Evolutionary conservation across 2,113 vertebrate species (phyloP), one percentile per base, ranked within the genome.

Genomic region (Triplophysa siluroides): DNA sequence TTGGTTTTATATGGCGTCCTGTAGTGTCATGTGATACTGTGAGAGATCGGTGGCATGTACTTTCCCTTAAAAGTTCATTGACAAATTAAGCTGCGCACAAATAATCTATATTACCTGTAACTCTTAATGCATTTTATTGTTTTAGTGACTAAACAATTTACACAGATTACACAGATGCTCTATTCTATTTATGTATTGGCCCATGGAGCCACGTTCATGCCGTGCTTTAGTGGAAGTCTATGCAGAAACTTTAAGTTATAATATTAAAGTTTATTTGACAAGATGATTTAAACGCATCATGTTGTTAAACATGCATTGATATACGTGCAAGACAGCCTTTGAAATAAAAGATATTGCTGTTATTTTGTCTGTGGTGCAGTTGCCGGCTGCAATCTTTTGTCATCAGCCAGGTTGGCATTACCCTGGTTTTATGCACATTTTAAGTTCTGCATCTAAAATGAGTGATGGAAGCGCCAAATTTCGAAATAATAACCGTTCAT

Each of bases 21-120:
- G 16, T n/a, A 47, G 58, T 41, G 33, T 41, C 38, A 38, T 45
- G 14, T 75, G 8, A 75, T 45, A 75, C 23, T 75, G 21, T 63
- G 72, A 47, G 61, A 12, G 38, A 41, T 43, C 54, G 43, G 7
- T 60, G 29, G 8, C 0, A 23, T 2, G 47, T 75, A 2, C 58
- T 75, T 56, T 72, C 26, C 50, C 69, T 10, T 58, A 3, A 58
- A 58, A 58, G 2, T 19, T 56, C 18, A 56, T 56, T 56, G 18
- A 8, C 6, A 56, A n/a, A 10, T 1, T 9, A 21, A n/a, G 54
- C 2, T 58, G 19, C 2, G n/a, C 8, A 58, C n/a, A 58, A 58
- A 21, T 58, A 56, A 21, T 45, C 43, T 23, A 45, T 10, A 24
- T 16, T 50, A 10, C 14, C 41, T 26, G 23, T 69, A 13, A 26